These are phyloP conservation scores for Cavia aperea DNA, from an alignment of 2,113 vertebrate species.

Conservation along the genomic window DNA sequence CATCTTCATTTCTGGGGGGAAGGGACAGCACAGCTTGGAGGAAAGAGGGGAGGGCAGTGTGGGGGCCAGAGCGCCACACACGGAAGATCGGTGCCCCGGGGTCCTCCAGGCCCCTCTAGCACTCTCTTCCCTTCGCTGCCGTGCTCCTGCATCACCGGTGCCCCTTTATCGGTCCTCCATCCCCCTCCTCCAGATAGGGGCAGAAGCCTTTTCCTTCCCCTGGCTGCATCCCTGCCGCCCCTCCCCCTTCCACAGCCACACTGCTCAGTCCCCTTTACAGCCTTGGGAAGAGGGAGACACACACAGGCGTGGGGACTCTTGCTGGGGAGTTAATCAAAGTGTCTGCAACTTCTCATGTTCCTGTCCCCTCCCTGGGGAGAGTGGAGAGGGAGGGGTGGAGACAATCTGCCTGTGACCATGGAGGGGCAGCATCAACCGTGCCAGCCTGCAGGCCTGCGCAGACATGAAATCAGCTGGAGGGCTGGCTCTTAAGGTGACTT, in stretches of 20 bases:
- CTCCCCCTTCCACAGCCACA: not conserved
- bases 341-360: conserved; percentile 63
- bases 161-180: not conserved
- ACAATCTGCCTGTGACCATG: conserved; percentile 46
- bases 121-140: not conserved
- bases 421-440: conserved; percentile 60
- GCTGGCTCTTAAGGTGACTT: conserved; percentile 70
- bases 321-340: conserved; percentile 76
- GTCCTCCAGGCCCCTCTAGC: not conserved
- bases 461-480: conserved; percentile 72
- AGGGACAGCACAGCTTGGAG: not conserved
- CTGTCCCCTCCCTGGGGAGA: conserved; percentile 55
- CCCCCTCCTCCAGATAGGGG: not conserved
- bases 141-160: not conserved
- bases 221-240: fast-evolving
- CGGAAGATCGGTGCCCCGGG: not conserved
- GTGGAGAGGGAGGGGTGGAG: not conserved
- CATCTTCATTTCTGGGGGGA: conserved; percentile 37
- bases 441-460: conserved; percentile 70
- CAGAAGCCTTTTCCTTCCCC: not conserved
- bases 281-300: conserved; percentile 19
- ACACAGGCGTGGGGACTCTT: conserved; percentile 54
- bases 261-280: conserved; percentile 22
- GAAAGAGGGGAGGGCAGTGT: not conserved
- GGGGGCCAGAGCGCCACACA: no score